Evolutionary conservation across 2,113 vertebrate species (phyloP).

Genomic region (Connochaetes taurinus): DNA sequence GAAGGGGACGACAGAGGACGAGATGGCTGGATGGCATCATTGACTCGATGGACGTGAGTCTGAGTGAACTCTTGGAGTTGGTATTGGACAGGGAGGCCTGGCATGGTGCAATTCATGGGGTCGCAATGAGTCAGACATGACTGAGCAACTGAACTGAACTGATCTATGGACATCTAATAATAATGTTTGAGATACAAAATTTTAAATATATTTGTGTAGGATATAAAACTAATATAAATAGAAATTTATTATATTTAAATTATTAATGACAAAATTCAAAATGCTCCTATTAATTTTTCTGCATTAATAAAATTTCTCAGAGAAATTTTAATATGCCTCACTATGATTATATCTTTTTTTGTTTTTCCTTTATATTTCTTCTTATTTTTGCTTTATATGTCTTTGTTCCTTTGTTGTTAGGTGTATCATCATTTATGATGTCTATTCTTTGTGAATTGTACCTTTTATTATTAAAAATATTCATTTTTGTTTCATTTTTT

Average conservation of each 20-base stretch:
- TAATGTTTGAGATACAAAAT: background rate
- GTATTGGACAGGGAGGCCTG: background rate
- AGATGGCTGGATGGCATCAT: background rate
- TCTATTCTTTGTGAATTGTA: background rate
- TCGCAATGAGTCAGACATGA: accelerated
- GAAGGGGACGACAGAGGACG: background rate
- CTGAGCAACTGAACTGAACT: background rate
- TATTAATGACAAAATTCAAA: background rate
- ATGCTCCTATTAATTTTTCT: background rate
- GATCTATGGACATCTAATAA: background rate
- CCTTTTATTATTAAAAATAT: background rate
- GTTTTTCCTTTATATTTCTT: background rate
- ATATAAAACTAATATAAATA: background rate
- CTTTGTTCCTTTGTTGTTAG: background rate
- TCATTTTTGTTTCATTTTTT: background rate
- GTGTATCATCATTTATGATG: background rate
- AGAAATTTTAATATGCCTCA: background rate
- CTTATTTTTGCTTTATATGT: background rate
- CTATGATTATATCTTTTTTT: background rate
- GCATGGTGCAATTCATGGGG: accelerated
- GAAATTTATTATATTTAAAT: background rate
- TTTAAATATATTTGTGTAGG: background rate
- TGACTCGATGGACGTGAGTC: background rate
- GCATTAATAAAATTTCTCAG: background rate
- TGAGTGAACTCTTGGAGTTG: background rate